These are phyloP conservation scores for Eublepharis macularius DNA, from an alignment of 2,113 vertebrate species.

Conservation along the genomic window DNA sequence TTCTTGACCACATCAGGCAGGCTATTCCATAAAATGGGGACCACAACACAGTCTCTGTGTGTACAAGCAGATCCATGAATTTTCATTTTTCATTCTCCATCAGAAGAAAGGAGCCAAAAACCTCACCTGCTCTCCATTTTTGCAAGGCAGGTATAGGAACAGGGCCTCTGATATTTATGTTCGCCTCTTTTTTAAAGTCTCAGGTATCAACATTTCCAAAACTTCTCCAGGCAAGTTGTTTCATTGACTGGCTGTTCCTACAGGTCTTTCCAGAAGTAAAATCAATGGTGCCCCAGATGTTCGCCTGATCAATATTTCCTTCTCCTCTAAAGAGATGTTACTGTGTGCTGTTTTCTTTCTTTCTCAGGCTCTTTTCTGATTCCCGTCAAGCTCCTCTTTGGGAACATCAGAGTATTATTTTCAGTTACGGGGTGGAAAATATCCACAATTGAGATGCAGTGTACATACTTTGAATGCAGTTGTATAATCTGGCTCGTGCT, in stretches of 20 bases:
- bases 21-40: too few species aligned
- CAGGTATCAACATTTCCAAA: not conserved
- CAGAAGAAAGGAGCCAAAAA: not conserved
- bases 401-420: not conserved
- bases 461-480: too few species aligned
- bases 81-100: not conserved
- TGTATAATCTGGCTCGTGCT: not conserved
- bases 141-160: not conserved
- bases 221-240: not conserved
- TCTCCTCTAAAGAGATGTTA: not conserved
- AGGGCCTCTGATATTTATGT: not conserved
- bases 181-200: not conserved
- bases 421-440: not conserved
- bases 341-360: constrained; percentile 5
- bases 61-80: not conserved
- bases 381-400: constrained; percentile 9
- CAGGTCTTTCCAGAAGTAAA: not conserved
- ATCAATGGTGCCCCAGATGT: constrained; percentile 5
- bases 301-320: not conserved
- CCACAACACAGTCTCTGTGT: too few species aligned
- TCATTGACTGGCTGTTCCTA: not conserved
- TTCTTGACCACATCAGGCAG: too few species aligned
- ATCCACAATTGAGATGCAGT: not conserved
- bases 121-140: not conserved
- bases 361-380: not conserved